These are phyloP conservation scores for Diarsia rubi DNA, from an alignment of 2,888 invertebrate genomes.

Conservation along the genomic window DNA sequence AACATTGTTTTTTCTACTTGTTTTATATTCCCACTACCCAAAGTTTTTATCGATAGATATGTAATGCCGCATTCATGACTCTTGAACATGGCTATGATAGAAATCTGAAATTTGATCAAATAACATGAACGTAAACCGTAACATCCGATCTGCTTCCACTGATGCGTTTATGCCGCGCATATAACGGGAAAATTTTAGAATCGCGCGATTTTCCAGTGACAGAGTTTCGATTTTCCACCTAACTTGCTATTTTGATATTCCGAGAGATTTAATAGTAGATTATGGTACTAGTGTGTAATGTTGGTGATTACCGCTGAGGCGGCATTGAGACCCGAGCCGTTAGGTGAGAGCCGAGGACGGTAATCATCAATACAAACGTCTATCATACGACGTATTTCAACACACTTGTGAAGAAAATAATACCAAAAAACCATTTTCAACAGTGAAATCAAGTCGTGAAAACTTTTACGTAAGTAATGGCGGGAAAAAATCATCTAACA, in stretches of 20 bases:
- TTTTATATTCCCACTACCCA: conserved; percentile 69
- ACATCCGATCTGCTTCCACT: conserved; percentile 21
- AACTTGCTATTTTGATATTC: conserved; percentile 61
- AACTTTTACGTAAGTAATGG: no score
- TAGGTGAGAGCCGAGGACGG: no score
- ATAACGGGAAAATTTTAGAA: conserved; percentile 60
- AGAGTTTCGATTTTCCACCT: conserved; percentile 68
- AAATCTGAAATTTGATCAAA: conserved; percentile 45
- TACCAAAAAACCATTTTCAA: no score
- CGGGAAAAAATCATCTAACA: no score
- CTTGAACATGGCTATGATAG: conserved; percentile 35
- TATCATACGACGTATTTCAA: no score
- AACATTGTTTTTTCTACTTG: conserved; percentile 36
- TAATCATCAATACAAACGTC: no score
- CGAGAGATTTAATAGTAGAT: conserved; percentile 42
- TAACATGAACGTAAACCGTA: conserved; percentile 37
- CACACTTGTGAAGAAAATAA: no score
- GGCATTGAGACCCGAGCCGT: no score
- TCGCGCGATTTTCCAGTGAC: conserved; percentile 64
- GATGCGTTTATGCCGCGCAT: conserved; percentile 48
- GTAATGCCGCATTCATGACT: neutral
- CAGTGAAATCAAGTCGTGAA: no score
- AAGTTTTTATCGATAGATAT: conserved; percentile 42
- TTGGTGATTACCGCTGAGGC: no score
- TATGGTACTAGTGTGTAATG: no score